phyloP scores from a whole-genome alignment of 2,888 invertebrate genomes.

The Beris chalybata region DNA sequence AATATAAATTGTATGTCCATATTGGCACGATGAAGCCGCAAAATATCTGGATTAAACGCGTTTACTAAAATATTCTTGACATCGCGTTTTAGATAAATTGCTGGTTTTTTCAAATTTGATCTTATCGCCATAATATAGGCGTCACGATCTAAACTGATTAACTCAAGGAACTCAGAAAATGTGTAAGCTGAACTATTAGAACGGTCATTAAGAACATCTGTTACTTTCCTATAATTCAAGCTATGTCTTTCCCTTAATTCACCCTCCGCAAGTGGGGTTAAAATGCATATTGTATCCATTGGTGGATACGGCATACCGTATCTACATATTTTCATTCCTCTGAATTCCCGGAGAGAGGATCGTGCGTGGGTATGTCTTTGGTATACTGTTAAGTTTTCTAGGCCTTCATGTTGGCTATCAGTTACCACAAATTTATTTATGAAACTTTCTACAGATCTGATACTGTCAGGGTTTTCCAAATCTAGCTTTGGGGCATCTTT shows the following conservation, averaged over 20 bases:
- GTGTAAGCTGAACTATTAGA: too few relatives aligned
- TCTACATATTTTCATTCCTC: neutral
- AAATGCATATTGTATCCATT: neutral
- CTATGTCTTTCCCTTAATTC: neutral
- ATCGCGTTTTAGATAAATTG: too few relatives aligned
- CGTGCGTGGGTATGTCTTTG: neutral
- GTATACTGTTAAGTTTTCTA: neutral
- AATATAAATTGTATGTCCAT: too few relatives aligned
- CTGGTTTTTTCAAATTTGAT: too few relatives aligned
- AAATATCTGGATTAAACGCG: too few relatives aligned
- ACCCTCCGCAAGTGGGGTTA: neutral
- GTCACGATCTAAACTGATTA: too few relatives aligned
- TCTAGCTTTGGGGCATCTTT: neutral
- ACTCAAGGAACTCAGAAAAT: too few relatives aligned
- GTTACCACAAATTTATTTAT: neutral
- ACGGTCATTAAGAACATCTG: too few relatives aligned
- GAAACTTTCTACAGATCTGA: neutral
- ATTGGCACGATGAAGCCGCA: too few relatives aligned
- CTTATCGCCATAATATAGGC: too few relatives aligned
- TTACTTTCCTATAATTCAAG: too few relatives aligned
- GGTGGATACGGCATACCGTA: slow-evolving; percentile 8
- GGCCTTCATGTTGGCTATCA: neutral
- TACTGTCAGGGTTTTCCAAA: neutral
- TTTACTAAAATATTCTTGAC: too few relatives aligned
- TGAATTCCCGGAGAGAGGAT: neutral